phyloP scores from a whole-genome alignment of 2,888 invertebrate species.

The Callinectes sapidus region DNA sequence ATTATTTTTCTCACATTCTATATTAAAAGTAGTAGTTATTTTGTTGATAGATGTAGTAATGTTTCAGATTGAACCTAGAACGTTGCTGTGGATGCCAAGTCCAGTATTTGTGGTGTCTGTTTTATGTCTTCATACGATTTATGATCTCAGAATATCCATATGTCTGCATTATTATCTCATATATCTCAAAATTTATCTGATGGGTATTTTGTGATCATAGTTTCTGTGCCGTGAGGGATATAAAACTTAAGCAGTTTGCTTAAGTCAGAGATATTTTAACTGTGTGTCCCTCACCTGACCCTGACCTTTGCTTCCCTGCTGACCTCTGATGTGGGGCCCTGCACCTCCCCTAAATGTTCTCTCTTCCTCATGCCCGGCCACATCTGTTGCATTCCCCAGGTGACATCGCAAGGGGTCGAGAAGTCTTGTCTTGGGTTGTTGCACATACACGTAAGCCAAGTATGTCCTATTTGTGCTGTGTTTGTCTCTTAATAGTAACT shows the following conservation, averaged over 20 bases:
- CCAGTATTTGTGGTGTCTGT: not conserved
- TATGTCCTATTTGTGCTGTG: constrained; percentile 20
- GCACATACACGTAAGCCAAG: constrained; percentile 62
- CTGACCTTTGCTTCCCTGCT: not conserved
- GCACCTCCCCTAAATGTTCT: constrained; percentile 24
- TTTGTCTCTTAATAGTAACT: not conserved
- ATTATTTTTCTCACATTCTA: not conserved
- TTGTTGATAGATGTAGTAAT: not conserved
- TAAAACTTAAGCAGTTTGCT: constrained; percentile 2
- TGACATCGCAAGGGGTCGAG: constrained; percentile 50
- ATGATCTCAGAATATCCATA: not conserved
- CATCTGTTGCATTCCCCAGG: constrained; percentile 63
- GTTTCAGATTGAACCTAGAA: not conserved
- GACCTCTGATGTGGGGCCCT: constrained; percentile 10
- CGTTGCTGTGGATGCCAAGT: not conserved
- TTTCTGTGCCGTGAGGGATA: not conserved
- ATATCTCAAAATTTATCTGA: not conserved
- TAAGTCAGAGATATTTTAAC: not conserved
- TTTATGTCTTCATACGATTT: not conserved
- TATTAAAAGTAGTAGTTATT: not conserved
- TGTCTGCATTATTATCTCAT: not conserved
- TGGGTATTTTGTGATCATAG: not conserved
- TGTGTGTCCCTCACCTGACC: not conserved
- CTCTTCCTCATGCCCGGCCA: constrained; percentile 37
- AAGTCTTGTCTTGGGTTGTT: constrained; percentile 59